phyloP scores from a whole-genome alignment of 2,113 vertebrate genomes.

The Anoura caudifer region DNA sequence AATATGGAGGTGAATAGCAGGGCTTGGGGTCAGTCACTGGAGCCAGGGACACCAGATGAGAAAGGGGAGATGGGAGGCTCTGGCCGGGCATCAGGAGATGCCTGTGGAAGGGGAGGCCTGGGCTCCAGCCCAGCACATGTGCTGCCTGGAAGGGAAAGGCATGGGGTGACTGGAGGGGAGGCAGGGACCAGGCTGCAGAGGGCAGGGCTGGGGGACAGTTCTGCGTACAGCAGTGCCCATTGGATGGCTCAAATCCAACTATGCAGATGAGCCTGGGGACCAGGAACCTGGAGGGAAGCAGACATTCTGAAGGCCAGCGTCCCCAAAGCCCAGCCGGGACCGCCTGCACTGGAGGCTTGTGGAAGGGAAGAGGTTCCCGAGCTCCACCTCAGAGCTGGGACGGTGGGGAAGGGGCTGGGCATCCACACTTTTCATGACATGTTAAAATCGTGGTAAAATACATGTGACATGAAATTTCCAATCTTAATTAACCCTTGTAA shows the following conservation, averaged over 20 bases:
- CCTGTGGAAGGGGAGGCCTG: neutral
- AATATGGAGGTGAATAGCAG: neutral
- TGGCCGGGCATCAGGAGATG: no score
- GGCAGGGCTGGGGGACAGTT: neutral
- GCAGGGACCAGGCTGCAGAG: no score
- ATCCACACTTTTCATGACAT: neutral
- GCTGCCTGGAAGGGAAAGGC: neutral
- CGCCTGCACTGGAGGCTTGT: neutral
- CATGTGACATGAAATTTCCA: neutral
- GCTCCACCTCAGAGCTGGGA: neutral
- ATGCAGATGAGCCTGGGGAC: neutral
- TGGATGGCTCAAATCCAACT: neutral
- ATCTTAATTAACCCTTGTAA: neutral
- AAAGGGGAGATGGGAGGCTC: neutral
- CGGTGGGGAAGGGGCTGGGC: neutral
- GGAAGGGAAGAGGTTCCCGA: neutral
- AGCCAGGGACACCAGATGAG: neutral
- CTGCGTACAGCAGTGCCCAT: neutral
- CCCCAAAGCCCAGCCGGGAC: neutral
- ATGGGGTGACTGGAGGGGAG: rapidly evolving
- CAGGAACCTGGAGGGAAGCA: neutral
- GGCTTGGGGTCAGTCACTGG: neutral
- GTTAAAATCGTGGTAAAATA: neutral
- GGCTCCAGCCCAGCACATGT: neutral
- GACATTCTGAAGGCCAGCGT: neutral